A percentile compares a stretch with the other conserved stretches of the same genome.
phyloP scores from a whole-genome alignment of 2,113 vertebrate genomes.

The Chaetops frenatus region DNA sequence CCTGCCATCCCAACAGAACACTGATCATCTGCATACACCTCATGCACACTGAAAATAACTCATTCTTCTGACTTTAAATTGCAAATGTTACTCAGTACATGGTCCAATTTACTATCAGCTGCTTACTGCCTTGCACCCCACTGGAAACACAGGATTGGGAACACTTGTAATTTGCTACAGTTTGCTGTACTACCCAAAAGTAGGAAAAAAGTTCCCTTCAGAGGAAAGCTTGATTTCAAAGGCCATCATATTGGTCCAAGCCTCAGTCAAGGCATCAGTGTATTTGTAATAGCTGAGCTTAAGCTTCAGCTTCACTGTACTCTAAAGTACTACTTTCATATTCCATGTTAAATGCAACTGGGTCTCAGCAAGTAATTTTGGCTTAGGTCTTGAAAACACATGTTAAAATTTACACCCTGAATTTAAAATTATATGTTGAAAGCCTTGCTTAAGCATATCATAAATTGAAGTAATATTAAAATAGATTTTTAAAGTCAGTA shows the following conservation, averaged over 20 bases:
- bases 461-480: neutral
- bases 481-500: neutral
- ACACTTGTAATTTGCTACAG: neutral
- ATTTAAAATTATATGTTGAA: neutral
- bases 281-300: neutral
- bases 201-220: neutral
- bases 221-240: neutral
- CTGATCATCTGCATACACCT: accelerated
- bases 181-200: neutral
- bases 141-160: neutral
- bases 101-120: neutral
- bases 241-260: neutral
- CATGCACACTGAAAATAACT: neutral
- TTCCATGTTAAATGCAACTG: neutral
- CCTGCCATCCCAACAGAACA: neutral
- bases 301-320: neutral
- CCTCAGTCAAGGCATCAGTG: neutral
- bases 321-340: neutral
- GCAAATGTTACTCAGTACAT: neutral
- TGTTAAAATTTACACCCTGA: neutral
- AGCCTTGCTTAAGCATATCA: neutral
- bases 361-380: neutral
- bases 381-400: neutral
- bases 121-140: neutral
- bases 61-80: neutral